Percentiles rank a stretch among this genome's conserved stretches.
phyloP scores from a whole-genome alignment of 2,888 invertebrate species.

The Ectemnius lituratus region DNA sequence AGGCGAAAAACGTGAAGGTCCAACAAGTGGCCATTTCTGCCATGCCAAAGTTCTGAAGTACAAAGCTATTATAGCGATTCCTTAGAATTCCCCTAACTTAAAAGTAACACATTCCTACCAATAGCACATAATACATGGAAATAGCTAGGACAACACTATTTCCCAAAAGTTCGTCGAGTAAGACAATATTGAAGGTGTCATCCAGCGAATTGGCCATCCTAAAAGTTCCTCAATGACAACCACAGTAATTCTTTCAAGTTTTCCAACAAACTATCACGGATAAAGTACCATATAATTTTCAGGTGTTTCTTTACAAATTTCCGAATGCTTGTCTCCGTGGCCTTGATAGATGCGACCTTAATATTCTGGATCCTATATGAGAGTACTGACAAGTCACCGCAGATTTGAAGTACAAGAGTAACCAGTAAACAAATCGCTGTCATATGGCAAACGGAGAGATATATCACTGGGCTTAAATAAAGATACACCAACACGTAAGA shows the following conservation, averaged over 20 bases:
- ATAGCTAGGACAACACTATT: slow-evolving; percentile 56
- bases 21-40: slow-evolving; percentile 21
- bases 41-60: slow-evolving; percentile 5
- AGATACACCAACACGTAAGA: slow-evolving; percentile 45
- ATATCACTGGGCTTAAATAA: slow-evolving; percentile 44
- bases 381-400: slow-evolving; percentile 50
- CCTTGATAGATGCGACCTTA: background rate
- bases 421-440: slow-evolving; percentile 37
- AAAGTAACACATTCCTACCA: slow-evolving; percentile 30
- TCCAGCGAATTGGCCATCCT: slow-evolving; percentile 60
- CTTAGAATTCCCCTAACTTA: slow-evolving; percentile 9
- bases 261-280: background rate
- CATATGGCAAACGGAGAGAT: slow-evolving; percentile 26
- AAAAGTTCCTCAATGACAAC: background rate
- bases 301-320: slow-evolving; percentile 38
- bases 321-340: slow-evolving; percentile 21
- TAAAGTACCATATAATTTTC: slow-evolving; percentile 37
- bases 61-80: slow-evolving; percentile 7
- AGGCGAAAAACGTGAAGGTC: slow-evolving; percentile 40
- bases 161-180: slow-evolving; percentile 57
- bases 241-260: background rate
- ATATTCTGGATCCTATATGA: slow-evolving; percentile 48
- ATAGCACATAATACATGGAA: slow-evolving; percentile 53
- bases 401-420: slow-evolving; percentile 49
- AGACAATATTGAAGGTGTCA: slow-evolving; percentile 54